phyloP scores from a whole-genome alignment of 92 coral and sea anemone genomes.

The Montipora capitata region DNA sequence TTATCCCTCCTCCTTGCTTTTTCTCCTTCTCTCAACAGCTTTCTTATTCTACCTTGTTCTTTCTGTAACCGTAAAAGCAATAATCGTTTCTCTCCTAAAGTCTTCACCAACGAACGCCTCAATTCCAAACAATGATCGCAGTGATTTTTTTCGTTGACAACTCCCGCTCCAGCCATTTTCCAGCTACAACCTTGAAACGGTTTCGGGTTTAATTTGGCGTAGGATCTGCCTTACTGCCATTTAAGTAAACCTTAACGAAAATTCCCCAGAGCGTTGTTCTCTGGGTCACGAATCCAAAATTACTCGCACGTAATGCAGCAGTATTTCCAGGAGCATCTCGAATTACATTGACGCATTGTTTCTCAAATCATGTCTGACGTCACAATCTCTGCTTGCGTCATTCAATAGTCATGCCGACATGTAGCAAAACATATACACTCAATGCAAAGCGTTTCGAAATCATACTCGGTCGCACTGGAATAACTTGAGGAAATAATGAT shows the following conservation, averaged over 20 bases:
- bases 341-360: slow-evolving; percentile 1
- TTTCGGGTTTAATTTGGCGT: not conserved
- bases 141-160: slow-evolving; percentile 21
- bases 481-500: too few relatives aligned
- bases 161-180: slow-evolving; percentile 33
- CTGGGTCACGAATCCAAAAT: slow-evolving; percentile 28
- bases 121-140: slow-evolving; percentile 76
- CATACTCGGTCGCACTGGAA: too few relatives aligned
- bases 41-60: slow-evolving; percentile 67
- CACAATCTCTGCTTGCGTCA: too few relatives aligned
- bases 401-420: too few relatives aligned
- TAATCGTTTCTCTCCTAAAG: slow-evolving; percentile 73
- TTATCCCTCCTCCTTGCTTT: slow-evolving; percentile 44
- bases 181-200: not conserved
- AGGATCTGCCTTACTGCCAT: not conserved
- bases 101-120: slow-evolving; percentile 65
- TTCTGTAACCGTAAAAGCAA: slow-evolving; percentile 70
- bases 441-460: too few relatives aligned
- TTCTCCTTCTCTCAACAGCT: slow-evolving; percentile 74
- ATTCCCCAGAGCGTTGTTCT: not conserved
- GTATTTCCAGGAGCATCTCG: not conserved
- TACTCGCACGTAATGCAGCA: not conserved
- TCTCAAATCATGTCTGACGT: not conserved
- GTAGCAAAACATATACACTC: too few relatives aligned
- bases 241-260: not conserved